Percentiles rank a stretch among this genome's conserved stretches.
These are phyloP conservation scores for Tachina grossa DNA, from an alignment of 2,888 invertebrate genomes.

Conservation along the genomic window DNA sequence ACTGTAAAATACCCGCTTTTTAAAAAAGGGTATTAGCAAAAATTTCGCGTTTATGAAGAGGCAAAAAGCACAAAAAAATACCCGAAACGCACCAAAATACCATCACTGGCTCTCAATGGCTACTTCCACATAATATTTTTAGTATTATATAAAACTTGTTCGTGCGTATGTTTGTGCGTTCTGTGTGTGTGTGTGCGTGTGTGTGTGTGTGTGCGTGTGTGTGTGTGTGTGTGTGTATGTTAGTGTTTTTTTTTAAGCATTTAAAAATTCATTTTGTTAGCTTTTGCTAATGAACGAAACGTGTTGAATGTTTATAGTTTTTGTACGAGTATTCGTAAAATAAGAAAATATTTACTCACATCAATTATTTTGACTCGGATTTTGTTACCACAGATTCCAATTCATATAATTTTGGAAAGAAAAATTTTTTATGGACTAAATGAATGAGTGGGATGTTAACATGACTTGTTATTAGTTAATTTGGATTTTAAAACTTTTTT, in stretches of 20 bases:
- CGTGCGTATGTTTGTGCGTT: neutral
- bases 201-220: neutral
- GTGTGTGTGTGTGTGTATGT: neutral
- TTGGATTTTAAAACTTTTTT: no score
- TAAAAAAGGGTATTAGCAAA: no score
- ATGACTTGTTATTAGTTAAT: no score
- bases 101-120: no score
- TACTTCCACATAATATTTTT: constrained; percentile 42
- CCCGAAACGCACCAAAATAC: no score
- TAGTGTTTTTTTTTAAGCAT: neutral
- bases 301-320: constrained; percentile 41
- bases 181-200: neutral
- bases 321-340: no score
- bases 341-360: constrained; percentile 4
- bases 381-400: neutral
- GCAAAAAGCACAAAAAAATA: no score
- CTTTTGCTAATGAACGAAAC: constrained; percentile 55
- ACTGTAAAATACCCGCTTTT: no score
- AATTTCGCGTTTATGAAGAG: no score
- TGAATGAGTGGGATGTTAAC: no score
- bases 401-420: neutral
- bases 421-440: neutral
- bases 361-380: constrained; percentile 34
- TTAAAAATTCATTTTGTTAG: constrained; percentile 23
- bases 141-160: neutral